Evolutionary conservation across 92 coral and sea anemone species (phyloP), one percentile per base, ranked within the genome.

Genomic region (Umimayanthus chanpuru): DNA sequence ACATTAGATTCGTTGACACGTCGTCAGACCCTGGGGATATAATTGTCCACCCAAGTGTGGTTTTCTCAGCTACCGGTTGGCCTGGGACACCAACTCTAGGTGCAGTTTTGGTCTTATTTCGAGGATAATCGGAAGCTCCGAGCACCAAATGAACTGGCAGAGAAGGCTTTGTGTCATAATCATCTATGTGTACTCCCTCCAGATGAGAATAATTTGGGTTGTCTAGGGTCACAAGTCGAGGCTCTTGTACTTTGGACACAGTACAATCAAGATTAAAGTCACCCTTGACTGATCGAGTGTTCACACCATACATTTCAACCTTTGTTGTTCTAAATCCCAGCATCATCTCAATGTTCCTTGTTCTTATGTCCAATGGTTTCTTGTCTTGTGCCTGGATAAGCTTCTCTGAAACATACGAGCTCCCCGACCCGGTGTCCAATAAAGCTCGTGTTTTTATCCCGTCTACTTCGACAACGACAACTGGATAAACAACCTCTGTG

Each of bases 331-430:
- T 53, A n/a, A 91, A 87, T 1, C 90, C 90, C 18, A 81, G 72
- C 93, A 90, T 87, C 90, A 82, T 90, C 15, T 90, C 90, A 0
- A 90, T 88, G 2, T 76, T 16, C 77, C 81, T 90, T 5, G 89
- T 89, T 49, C 55, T 67, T 3, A 74, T 76, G 32, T 82, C 90
- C 21, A 70, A 86, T 3, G 90, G 55, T n/a, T 76, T 50, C 56
- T 87, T 66, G 43, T 53, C 12, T 16, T n/a, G 38, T 2, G 61
- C 61, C 4, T 71, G 4, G 14, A 5, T 26, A 5, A 71, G 39
- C 6, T 25, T 71, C 0, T 0, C 76, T 4, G 76, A 71, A 26
- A 40, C 76, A 26, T 71, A 25, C 26, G 9, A 23, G 16, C 76
- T 71, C 4, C 76, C 36, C 26, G 58, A 50, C 8, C 58, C 10